Evolutionary conservation across 2,113 vertebrate species (phyloP).

Genomic region (Syngnathus typhle): DNA sequence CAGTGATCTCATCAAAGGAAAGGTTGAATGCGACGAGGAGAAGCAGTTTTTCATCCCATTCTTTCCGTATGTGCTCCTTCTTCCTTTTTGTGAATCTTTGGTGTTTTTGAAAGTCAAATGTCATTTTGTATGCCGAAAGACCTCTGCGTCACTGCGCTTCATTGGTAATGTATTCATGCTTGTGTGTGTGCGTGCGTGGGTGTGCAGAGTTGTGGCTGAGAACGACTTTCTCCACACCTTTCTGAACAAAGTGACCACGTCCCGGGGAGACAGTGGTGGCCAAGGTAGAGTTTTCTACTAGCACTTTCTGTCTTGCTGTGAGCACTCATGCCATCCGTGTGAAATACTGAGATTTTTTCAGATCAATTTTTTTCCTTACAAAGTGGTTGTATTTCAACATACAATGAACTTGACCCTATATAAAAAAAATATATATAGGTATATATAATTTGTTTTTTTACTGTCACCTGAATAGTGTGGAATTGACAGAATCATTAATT

Average conservation of each 20-base stretch:
- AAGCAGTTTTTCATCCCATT: slow-evolving; percentile 98
- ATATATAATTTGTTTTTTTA: slow-evolving; percentile 7
- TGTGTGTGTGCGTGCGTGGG: slow-evolving; percentile 16
- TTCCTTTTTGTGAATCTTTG: background rate
- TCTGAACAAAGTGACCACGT: slow-evolving; percentile 86
- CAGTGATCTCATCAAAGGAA: slow-evolving; percentile 93
- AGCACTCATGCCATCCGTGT: slow-evolving; percentile 18
- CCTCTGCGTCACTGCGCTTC: background rate
- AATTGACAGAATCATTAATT: too few species aligned
- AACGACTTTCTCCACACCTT: slow-evolving; percentile 91
- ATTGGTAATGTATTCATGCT: background rate
- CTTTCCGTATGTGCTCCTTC: slow-evolving; percentile 80
- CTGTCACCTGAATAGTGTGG: background rate
- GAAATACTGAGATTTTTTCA: slow-evolving; percentile 5
- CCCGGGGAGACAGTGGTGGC: slow-evolving; percentile 88
- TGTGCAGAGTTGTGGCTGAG: slow-evolving; percentile 80
- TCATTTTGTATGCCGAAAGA: background rate
- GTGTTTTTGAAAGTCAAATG: slow-evolving; percentile 1
- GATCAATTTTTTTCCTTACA: too few species aligned
- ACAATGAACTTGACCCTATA: too few species aligned
- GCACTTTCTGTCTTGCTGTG: slow-evolving; percentile 10
- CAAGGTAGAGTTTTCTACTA: slow-evolving; percentile 76
- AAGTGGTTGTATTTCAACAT: too few species aligned
- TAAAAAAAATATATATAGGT: too few species aligned
- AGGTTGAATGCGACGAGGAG: slow-evolving; percentile 90